Conservation (phyloP, 2,888 invertebrate genomes). For the Actias luna region DNA sequence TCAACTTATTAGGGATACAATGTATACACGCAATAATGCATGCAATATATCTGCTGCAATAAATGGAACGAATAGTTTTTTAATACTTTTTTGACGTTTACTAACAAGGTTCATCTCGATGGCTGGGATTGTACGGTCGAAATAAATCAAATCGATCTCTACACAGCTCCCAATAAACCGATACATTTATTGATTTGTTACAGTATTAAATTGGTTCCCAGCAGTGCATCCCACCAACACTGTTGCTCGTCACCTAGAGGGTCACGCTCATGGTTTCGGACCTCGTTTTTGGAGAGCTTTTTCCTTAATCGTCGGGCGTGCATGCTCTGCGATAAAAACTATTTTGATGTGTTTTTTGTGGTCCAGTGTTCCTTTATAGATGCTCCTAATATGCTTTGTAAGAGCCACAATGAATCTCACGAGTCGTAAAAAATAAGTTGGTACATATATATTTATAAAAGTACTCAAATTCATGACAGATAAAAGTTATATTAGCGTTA, state of each 20-base stretch:
- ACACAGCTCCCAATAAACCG: slow-evolving; percentile 80
- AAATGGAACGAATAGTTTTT: slow-evolving; percentile 32
- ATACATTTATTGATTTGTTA: slow-evolving; percentile 82
- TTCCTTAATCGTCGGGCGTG: slow-evolving; percentile 36
- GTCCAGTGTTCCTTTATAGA: slow-evolving; percentile 43
- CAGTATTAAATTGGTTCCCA: slow-evolving; percentile 80
- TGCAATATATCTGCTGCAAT: slow-evolving; percentile 17
- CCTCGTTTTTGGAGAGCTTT: slow-evolving; percentile 42
- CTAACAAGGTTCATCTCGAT: slow-evolving; percentile 75
- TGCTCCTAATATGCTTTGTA: slow-evolving; percentile 43
- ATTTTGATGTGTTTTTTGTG: slow-evolving; percentile 45
- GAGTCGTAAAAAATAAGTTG: slow-evolving; percentile 14
- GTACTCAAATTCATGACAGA: no score
- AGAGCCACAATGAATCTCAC: slow-evolving; percentile 19
- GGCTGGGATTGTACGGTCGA: slow-evolving; percentile 63
- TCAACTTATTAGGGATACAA: slow-evolving; percentile 2
- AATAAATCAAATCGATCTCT: slow-evolving; percentile 79
- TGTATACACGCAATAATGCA: slow-evolving; percentile 14
- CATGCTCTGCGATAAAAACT: slow-evolving; percentile 43
- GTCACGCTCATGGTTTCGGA: slow-evolving; percentile 58
- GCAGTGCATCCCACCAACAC: slow-evolving; percentile 63
- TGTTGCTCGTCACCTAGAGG: slow-evolving; percentile 45
- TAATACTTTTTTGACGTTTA: slow-evolving; percentile 70
- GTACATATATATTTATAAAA: no score
- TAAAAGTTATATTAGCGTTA: no score